Base-by-base conservation (phyloP, 2,888 invertebrate genomes). In the Patella caerulea region DNA sequence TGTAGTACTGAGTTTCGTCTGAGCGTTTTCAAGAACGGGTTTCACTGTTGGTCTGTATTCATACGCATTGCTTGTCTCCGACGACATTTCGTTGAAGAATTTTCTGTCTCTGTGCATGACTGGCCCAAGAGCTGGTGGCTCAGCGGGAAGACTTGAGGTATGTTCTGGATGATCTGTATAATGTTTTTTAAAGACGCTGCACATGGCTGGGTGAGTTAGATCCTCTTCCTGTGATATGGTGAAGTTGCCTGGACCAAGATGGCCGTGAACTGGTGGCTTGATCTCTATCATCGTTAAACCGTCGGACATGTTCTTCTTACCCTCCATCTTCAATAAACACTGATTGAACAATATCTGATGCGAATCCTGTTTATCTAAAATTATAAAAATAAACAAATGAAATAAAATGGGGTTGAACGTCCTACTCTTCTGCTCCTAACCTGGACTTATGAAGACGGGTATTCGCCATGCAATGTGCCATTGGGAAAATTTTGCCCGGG, bases 131-230 rank as follows among this genome's bases (percentile, higher is more conserved):
- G 81, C 81, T 19, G 89, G 89, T n/a, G 85, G 88, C n/a, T 80
- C 79, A 3, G 88, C 85, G 4, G 84, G 84, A 9, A 79, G 77
- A 11, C 83, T 84, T 24, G 86, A 82, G 9, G 83, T 84, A 72
- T 83, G 81, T 17, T 81, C 73, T 56, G 78, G 75, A 76, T 88
- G 86, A 1, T 87, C 84, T 3, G 86, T 85, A 75, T 88, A 90
- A 77, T 90, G 89, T 19, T 84, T 81, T 80, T 87, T 88, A 79
- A 90, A 90, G 14, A 88, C 83, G 77, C 88, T 89, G 78, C 85
- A 82, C 81, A 87, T 84, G 3, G 84, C 80, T 19, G 84, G 74
- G 34, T 84, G 79, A 11, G 86, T 87, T 9, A 86, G 79, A 0
- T 82, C 78, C 17, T 81, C 76, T 78, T 90, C 90, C 73, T 90